Evolutionary conservation across 2,113 vertebrate genomes (phyloP).

Genomic region (Microtus montanus): DNA sequence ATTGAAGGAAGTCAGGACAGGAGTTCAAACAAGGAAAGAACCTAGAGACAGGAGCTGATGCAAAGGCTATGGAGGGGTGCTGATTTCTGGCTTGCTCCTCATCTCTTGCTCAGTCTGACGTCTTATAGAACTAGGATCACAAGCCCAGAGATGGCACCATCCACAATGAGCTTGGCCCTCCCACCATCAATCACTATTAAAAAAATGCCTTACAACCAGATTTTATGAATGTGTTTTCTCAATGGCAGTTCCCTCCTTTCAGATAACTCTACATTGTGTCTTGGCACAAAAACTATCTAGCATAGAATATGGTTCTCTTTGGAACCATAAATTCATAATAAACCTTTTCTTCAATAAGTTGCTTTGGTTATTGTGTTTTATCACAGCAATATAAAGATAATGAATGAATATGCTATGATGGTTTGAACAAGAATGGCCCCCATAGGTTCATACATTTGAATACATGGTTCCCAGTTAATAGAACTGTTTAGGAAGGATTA

Average conservation of each 20-base stretch:
- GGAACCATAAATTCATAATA: not conserved
- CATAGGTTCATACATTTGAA: not conserved
- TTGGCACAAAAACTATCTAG: not conserved
- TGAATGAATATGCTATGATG: not conserved
- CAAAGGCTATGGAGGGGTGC: not conserved
- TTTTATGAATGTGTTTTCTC: not conserved
- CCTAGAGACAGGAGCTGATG: not conserved
- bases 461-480: not conserved
- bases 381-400: not conserved
- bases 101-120: not conserved
- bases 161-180: too few relatives aligned
- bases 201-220: not conserved
- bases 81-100: not conserved
- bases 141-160: not conserved
- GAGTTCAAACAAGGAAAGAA: not conserved
- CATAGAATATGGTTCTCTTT: not conserved
- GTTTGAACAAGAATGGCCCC: not conserved
- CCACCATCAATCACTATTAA: not conserved
- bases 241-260: not conserved
- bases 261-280: not conserved
- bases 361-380: not conserved
- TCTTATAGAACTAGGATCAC: not conserved
- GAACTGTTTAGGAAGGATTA: not conserved
- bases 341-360: not conserved
- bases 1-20: not conserved